phyloP scores from a whole-genome alignment of 2,797 vertebrate species.

The Acipenser ruthenus region DNA sequence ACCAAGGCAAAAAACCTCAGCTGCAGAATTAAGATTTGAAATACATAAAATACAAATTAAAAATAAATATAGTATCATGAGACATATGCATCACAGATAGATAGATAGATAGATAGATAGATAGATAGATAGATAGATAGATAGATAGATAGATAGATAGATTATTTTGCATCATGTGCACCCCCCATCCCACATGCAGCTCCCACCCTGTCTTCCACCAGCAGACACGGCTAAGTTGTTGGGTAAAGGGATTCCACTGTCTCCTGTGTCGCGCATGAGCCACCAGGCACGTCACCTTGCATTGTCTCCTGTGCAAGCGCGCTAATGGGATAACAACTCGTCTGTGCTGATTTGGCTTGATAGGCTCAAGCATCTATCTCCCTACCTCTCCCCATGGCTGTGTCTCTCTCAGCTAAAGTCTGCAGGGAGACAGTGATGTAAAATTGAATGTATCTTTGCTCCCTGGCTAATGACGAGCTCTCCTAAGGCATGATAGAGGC shows the following conservation, averaged over 20 bases:
- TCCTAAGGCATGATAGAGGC: constrained; percentile 18
- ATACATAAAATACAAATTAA: too few species aligned
- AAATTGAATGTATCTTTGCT: constrained; percentile 22
- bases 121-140: constrained; percentile 1
- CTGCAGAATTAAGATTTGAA: too few species aligned
- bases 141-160: constrained; percentile 1
- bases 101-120: constrained; percentile 1
- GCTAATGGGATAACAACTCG: constrained; percentile 13
- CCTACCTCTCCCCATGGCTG: constrained; percentile 9
- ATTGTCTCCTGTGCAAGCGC: constrained; percentile 4
- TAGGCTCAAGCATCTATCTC: constrained; percentile 12
- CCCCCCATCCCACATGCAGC: too few species aligned
- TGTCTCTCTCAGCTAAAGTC: neutral
- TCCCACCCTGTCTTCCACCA: constrained; percentile 13
- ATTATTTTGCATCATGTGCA: neutral
- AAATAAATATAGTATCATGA: too few species aligned
- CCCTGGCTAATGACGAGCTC: constrained; percentile 27
- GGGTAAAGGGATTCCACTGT: constrained; percentile 20
- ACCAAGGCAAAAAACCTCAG: too few species aligned
- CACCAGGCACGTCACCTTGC: neutral
- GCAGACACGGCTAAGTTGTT: constrained; percentile 23
- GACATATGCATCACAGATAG: neutral
- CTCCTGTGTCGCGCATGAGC: neutral
- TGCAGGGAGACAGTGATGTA: constrained; percentile 15
- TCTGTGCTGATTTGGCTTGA: constrained; percentile 14